phyloP scores from a whole-genome alignment of 2,113 vertebrate genomes.

The Microtus pennsylvanicus region DNA sequence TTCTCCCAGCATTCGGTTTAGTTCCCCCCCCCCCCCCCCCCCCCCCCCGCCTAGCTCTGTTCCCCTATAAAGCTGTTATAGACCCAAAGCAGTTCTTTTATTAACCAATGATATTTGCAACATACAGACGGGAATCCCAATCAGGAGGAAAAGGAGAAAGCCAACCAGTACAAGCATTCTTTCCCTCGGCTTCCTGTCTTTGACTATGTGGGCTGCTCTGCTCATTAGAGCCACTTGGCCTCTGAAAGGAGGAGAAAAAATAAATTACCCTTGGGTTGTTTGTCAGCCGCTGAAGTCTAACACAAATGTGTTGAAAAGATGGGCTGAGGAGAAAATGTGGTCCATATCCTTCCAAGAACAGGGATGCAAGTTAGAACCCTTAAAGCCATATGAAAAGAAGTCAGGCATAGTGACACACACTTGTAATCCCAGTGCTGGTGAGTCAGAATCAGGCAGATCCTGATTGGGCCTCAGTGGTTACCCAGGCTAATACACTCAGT shows the following conservation, averaged over 20 bases:
- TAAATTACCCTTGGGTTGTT: neutral
- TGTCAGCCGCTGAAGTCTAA: neutral
- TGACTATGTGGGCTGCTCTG: neutral
- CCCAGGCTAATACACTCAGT: neutral
- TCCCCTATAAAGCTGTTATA: too few relatives aligned
- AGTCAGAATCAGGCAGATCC: neutral
- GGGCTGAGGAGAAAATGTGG: neutral
- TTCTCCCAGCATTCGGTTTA: too few relatives aligned
- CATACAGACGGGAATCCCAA: too few relatives aligned
- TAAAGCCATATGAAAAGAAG: neutral
- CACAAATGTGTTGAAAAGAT: neutral
- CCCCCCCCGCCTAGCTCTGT: too few relatives aligned
- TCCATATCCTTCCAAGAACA: neutral
- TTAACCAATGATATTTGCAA: too few relatives aligned
- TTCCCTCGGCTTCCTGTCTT: neutral
- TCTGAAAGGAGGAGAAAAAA: neutral
- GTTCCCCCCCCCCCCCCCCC: rapidly evolving
- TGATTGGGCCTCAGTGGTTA: neutral
- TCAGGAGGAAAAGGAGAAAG: neutral
- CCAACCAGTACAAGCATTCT: too few relatives aligned
- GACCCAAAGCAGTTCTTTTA: too few relatives aligned
- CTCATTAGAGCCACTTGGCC: too few relatives aligned
- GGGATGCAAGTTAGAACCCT: neutral
- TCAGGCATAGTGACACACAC: neutral
- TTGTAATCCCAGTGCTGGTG: neutral